These are phyloP conservation scores for Cremastinae sp. DNA, from an alignment of 2,888 invertebrate species.

Conservation along the genomic window DNA sequence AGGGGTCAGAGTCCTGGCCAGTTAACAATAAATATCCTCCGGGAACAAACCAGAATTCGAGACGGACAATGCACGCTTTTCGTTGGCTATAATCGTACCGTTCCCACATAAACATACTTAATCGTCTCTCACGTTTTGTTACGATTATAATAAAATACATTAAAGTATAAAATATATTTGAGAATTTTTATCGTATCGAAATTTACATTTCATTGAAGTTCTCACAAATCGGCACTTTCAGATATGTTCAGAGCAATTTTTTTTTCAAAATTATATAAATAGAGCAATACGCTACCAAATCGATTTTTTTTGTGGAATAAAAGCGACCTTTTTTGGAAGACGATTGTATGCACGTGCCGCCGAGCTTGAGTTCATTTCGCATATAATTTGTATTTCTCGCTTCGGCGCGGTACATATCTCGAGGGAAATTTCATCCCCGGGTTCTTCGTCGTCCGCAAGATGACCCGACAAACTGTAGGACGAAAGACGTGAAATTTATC, in stretches of 20 bases:
- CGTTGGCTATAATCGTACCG: slow-evolving; percentile 46
- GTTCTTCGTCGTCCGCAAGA: slow-evolving; percentile 22
- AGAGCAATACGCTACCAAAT: too few species aligned
- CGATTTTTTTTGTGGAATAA: too few species aligned
- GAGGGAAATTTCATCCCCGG: slow-evolving; percentile 13
- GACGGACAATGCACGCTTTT: slow-evolving; percentile 50
- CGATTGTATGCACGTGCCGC: neutral
- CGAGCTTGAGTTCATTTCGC: neutral
- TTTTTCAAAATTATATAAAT: too few species aligned
- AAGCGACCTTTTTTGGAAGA: neutral
- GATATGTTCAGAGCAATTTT: neutral
- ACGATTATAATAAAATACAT: slow-evolving; percentile 1
- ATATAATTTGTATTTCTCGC: slow-evolving; percentile 1
- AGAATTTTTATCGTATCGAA: slow-evolving; percentile 1
- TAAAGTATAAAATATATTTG: slow-evolving; percentile 17
- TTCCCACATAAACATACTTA: slow-evolving; percentile 38
- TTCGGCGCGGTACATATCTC: slow-evolving; percentile 15
- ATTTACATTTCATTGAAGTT: neutral
- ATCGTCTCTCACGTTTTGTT: slow-evolving; percentile 23
- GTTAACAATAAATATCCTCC: slow-evolving; percentile 53
- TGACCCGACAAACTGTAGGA: slow-evolving; percentile 5
- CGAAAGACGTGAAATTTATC: slow-evolving; percentile 36
- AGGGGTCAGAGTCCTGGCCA: slow-evolving; percentile 4
- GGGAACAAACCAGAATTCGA: slow-evolving; percentile 24
- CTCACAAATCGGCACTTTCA: too few species aligned